Evolutionary conservation across 1,140 invertebrate species (phyloP).

Genomic region (Musca domestica): DNA sequence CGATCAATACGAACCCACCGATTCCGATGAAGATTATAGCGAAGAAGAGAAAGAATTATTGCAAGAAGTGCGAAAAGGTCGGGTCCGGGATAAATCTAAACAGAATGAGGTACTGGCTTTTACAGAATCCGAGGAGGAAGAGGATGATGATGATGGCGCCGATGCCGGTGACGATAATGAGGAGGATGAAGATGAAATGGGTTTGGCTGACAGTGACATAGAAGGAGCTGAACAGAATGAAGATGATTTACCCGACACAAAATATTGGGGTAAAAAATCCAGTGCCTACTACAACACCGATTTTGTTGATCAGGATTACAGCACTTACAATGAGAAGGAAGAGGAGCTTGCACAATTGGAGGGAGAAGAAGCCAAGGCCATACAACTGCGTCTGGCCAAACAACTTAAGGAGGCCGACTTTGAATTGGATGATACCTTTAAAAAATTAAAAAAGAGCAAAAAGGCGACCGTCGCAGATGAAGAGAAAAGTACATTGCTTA

Average conservation of each 20-base stretch:
- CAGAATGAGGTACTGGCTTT: constrained; percentile 64
- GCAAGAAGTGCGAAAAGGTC: constrained; percentile 60
- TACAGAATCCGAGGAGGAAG: constrained; percentile 54
- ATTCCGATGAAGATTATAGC: constrained; percentile 71
- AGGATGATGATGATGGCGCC: constrained; percentile 58
- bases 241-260: constrained; percentile 70
- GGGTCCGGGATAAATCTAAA: constrained; percentile 59
- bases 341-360: constrained; percentile 74
- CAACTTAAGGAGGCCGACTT: constrained; percentile 82
- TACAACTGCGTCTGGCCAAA: constrained; percentile 74
- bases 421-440: constrained; percentile 64
- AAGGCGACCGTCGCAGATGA: constrained; percentile 41
- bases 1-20: constrained; percentile 60
- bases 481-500: constrained; percentile 59
- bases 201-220: constrained; percentile 66
- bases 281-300: constrained; percentile 80
- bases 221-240: constrained; percentile 69
- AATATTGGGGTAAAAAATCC: constrained; percentile 84
- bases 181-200: constrained; percentile 56
- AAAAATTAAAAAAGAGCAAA: constrained; percentile 31
- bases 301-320: constrained; percentile 84
- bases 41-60: constrained; percentile 64
- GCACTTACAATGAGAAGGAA: constrained; percentile 68
- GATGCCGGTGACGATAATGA: constrained; percentile 50
- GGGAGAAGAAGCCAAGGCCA: constrained; percentile 79